Evolutionary conservation across 2,113 vertebrate species (phyloP).

Genomic region (Cervus canadensis): DNA sequence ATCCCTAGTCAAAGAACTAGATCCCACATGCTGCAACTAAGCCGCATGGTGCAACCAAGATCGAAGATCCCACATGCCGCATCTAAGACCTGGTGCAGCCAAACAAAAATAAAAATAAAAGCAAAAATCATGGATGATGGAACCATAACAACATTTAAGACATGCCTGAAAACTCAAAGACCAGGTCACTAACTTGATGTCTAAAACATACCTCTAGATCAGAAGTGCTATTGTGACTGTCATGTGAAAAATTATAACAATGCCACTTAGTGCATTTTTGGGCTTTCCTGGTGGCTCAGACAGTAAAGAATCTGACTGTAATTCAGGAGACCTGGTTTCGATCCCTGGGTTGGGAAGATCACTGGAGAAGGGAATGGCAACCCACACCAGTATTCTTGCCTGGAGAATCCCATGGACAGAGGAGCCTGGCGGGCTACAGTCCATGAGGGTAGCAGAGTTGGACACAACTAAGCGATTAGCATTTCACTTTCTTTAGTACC

Average conservation of each 20-base stretch:
- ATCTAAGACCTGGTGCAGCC: not conserved
- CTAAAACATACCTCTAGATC: fast-evolving
- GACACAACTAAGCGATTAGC: not conserved
- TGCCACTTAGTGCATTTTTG: fast-evolving
- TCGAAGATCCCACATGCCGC: not conserved
- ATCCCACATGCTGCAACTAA: not conserved
- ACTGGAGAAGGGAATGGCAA: not conserved
- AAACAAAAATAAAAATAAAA: not conserved
- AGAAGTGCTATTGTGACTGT: not conserved
- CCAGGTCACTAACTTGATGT: not conserved
- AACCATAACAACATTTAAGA: not conserved
- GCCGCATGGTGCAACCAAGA: not conserved
- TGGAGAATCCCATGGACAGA: not conserved
- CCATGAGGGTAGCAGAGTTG: not conserved
- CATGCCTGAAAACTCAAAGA: not conserved
- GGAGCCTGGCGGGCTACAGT: not conserved
- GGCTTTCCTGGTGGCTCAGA: not conserved
- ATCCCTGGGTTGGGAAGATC: not conserved
- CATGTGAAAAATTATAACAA: fast-evolving
- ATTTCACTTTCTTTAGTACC: not conserved
- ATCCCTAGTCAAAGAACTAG: not conserved
- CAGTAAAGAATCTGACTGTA: not conserved
- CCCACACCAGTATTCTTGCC: not conserved
- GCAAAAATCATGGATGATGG: not conserved
- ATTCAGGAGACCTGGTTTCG: not conserved